Evolutionary conservation across 2,113 vertebrate species (phyloP), one percentile per base, ranked within the genome.

Genomic region (Chlorodrepanis virens): DNA sequence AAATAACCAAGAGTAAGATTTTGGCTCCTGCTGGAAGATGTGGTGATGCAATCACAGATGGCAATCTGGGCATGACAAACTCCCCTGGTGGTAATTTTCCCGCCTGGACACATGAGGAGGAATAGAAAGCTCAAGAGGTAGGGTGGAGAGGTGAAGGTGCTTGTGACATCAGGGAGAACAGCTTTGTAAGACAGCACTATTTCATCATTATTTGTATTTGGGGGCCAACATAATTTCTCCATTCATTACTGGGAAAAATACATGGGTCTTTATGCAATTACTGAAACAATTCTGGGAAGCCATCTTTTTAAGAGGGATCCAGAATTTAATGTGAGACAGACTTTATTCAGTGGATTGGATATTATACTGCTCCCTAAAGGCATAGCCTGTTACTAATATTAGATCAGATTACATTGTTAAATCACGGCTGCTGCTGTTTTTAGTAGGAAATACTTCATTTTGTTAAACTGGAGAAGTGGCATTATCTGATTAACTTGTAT

Each of bases 341-440:
- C 70, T 82, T 89, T 84, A 90, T 65, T 75, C 57, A 85, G 70
- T 44, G 27, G 35, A 80, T 70, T 94, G 50, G 83, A 63, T 93
- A 80, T 81, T 86, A 88, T 42, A 81, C 42, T 65, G 82, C 57
- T 95, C 92, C 92, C 92, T 56, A 61, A 91, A 93, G 91, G 70
- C 93, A 93, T 35, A 35, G 84, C 35, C 87, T 63, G 92, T 79
- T 93, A 69, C 94, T 96, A 96, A 92, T 88, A 94, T 90, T 87
- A 96, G 87, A 85, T 95, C 75, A 96, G 92, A 91, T 95, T 90
- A 92, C 92, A 96, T 72, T 95, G 83, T 92, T 94, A 81, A 91
- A 93, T 93, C 80, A 84, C 57, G 11, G 25, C 89, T 83, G 79
- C 76, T 92, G 42, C 87, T 91, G 67, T 40, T 90, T 85, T 94